These are phyloP conservation scores for Channa argus DNA, from an alignment of 2,113 vertebrate species.

Conservation along the genomic window DNA sequence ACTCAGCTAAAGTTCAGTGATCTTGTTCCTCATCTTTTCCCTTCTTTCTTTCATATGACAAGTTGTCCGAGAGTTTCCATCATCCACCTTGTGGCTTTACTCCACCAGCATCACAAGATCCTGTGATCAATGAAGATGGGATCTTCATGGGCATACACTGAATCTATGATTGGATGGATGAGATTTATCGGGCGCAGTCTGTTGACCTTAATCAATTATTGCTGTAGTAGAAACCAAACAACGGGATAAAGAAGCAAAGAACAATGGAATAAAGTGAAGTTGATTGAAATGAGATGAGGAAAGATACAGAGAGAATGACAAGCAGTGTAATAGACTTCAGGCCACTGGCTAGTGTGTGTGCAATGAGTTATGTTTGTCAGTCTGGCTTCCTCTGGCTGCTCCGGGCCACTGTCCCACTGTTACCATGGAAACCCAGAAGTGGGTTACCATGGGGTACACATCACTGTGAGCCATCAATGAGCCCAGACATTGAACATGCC, in stretches of 20 bases:
- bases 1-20: too few relatives aligned
- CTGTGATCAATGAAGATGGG: too few relatives aligned
- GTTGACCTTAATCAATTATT: too few relatives aligned
- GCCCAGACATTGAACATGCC: constrained; percentile 46
- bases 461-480: constrained; percentile 54
- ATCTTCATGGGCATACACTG: too few relatives aligned
- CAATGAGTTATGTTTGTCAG: constrained; percentile 51
- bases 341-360: constrained; percentile 40
- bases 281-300: constrained; percentile 1
- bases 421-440: constrained; percentile 78
- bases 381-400: constrained; percentile 55
- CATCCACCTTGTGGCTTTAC: too few relatives aligned
- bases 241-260: background rate
- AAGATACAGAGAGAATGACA: background rate
- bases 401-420: constrained; percentile 68
- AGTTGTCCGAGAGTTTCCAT: too few relatives aligned
- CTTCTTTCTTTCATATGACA: too few relatives aligned
- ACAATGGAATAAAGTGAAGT: constrained; percentile 1
- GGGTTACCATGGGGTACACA: constrained; percentile 71
- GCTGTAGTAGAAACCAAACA: background rate
- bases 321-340: background rate
- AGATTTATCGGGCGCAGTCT: too few relatives aligned
- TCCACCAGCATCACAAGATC: too few relatives aligned
- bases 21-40: too few relatives aligned
- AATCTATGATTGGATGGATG: too few relatives aligned